Conservation (phyloP, 2,888 invertebrate species). For the Acanthococcus lagerstroemiae region DNA sequence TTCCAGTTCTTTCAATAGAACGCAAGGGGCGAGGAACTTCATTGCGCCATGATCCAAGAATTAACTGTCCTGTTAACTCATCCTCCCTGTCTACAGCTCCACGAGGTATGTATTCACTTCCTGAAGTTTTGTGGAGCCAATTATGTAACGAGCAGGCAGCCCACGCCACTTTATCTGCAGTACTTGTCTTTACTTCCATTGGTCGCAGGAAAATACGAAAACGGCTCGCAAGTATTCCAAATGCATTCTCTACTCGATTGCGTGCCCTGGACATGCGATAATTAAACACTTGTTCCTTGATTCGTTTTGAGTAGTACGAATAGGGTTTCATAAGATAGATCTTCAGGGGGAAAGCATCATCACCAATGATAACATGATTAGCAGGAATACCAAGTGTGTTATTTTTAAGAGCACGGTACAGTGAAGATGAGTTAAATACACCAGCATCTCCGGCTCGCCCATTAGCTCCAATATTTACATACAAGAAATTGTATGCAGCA, state of each 20-base stretch:
- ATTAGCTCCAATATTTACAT: slow-evolving; percentile 20
- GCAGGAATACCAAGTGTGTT: background rate
- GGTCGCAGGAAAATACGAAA: slow-evolving; percentile 6
- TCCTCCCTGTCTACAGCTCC: background rate
- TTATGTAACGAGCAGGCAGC: background rate
- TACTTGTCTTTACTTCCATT: background rate
- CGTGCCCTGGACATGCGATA: slow-evolving; percentile 1
- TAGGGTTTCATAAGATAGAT: slow-evolving; percentile 9
- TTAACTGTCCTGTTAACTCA: background rate
- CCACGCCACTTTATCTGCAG: background rate
- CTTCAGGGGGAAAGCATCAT: slow-evolving; percentile 16
- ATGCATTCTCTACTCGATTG: slow-evolving; percentile 14
- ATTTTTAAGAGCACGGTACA: background rate
- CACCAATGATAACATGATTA: slow-evolving; percentile 18
- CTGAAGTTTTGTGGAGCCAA: background rate
- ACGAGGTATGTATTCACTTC: background rate
- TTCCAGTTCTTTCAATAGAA: background rate
- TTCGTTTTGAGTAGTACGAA: background rate
- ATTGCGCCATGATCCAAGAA: background rate
- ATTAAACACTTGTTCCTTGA: slow-evolving; percentile 1
- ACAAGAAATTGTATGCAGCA: slow-evolving; percentile 13
- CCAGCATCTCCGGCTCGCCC: slow-evolving; percentile 11
- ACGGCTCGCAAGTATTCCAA: slow-evolving; percentile 7
- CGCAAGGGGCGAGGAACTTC: background rate
- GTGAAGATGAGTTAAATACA: slow-evolving; percentile 4